Evolutionary conservation across 2,797 vertebrate genomes (phyloP).

Genomic region (Naso thynnoides): DNA sequence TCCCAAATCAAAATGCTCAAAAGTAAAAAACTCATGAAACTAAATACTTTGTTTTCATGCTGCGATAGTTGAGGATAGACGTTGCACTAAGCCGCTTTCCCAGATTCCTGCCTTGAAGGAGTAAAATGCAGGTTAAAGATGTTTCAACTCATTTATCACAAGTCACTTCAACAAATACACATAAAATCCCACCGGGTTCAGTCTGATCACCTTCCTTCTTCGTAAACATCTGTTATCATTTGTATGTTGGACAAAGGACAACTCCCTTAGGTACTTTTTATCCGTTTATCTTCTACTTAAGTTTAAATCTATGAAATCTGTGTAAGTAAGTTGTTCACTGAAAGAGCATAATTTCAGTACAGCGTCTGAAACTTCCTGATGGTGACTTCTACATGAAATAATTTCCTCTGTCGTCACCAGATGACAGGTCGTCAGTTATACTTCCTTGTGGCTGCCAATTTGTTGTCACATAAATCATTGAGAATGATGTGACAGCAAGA

Average conservation of each 20-base stretch:
- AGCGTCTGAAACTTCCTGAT: no score
- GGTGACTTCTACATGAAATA: no score
- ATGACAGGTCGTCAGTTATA: neutral
- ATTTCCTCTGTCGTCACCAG: no score
- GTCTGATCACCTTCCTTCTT: no score
- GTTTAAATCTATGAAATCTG: no score
- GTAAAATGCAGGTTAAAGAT: neutral
- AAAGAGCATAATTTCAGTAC: no score
- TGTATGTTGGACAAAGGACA: neutral
- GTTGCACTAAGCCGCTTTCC: neutral
- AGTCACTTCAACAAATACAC: neutral
- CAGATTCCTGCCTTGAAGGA: neutral
- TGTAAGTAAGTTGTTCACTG: no score
- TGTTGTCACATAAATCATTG: neutral
- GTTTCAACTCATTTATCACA: neutral
- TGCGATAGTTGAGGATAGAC: no score
- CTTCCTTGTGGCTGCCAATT: neutral
- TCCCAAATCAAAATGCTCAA: neutral
- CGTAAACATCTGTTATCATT: neutral
- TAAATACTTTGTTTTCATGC: neutral
- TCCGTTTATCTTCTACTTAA: no score
- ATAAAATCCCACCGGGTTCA: no score
- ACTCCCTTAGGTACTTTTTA: no score
- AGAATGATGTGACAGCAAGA: neutral
- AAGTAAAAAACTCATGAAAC: neutral